phyloP scores from a whole-genome alignment of 2,113 vertebrate species.

The Lepisosteus osseus region DNA sequence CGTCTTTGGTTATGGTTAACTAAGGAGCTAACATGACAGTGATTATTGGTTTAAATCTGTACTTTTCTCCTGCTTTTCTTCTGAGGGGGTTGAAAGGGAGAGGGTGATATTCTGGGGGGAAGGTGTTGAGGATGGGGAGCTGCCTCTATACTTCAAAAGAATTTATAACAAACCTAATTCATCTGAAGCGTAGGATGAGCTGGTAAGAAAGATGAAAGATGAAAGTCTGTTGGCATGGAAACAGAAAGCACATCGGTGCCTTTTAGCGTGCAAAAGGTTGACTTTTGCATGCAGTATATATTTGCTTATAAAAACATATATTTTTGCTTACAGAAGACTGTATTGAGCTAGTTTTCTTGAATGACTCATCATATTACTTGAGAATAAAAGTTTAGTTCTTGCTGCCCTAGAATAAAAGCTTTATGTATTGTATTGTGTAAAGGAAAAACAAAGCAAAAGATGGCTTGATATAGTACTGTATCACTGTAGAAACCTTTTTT shows the following conservation, averaged over 20 bases:
- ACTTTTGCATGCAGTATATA: conserved; percentile 50
- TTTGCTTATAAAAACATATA: conserved; percentile 49
- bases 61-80: conserved; percentile 61
- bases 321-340: conserved; percentile 57
- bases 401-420: no score
- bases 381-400: no score
- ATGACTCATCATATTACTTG: no score
- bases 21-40: conserved; percentile 55
- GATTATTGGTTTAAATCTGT: conserved; percentile 70
- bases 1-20: conserved; percentile 59
- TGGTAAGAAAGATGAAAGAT: conserved; percentile 82
- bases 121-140: conserved; percentile 14
- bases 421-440: no score
- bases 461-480: no score
- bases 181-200: conserved; percentile 78
- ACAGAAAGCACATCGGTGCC: conserved; percentile 76
- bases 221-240: conserved; percentile 82
- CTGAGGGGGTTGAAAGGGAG: conserved; percentile 60
- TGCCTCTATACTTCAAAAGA: conserved; percentile 75
- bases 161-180: conserved; percentile 83
- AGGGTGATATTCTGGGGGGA: background rate
- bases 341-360: conserved; percentile 45
- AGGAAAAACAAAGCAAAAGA: no score
- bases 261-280: conserved; percentile 67
- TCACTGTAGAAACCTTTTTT: no score